Evolutionary conservation across 1,140 invertebrate species (phyloP).

Genomic region (Drosophila repleta): DNA sequence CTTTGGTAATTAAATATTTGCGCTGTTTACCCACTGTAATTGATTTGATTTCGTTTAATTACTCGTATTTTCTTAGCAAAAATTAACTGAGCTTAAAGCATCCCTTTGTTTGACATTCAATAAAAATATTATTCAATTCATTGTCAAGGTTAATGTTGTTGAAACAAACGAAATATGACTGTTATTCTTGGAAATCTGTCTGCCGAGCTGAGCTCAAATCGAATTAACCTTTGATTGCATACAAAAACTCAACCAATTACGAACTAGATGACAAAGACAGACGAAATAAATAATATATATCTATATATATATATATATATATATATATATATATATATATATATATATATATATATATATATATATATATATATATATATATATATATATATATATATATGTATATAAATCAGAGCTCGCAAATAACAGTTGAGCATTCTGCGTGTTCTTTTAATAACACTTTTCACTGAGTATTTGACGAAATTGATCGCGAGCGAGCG

Average conservation of each 20-base stretch:
- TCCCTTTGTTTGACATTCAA: not conserved
- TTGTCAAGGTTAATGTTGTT: not conserved
- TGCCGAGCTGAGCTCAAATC: not conserved
- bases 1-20: slow-evolving; percentile 32
- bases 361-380: not conserved
- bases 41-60: slow-evolving; percentile 24
- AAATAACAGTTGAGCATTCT: no score
- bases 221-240: slow-evolving; percentile 10
- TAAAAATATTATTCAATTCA: not conserved
- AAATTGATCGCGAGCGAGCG: no score
- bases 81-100: slow-evolving; percentile 19
- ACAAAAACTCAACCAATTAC: no score
- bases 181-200: not conserved
- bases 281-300: not conserved
- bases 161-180: not conserved
- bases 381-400: not conserved
- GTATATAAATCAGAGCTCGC: no score
- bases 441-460: no score
- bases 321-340: not conserved
- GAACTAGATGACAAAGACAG: not conserved
- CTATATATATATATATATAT: not conserved
- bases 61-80: slow-evolving; percentile 22
- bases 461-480: no score
- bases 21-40: slow-evolving; percentile 12
- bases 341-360: not conserved